Evolutionary conservation across 2,113 vertebrate species (phyloP), one percentile per base, ranked within the genome.

Genomic region (Opisthocomus hoazin): DNA sequence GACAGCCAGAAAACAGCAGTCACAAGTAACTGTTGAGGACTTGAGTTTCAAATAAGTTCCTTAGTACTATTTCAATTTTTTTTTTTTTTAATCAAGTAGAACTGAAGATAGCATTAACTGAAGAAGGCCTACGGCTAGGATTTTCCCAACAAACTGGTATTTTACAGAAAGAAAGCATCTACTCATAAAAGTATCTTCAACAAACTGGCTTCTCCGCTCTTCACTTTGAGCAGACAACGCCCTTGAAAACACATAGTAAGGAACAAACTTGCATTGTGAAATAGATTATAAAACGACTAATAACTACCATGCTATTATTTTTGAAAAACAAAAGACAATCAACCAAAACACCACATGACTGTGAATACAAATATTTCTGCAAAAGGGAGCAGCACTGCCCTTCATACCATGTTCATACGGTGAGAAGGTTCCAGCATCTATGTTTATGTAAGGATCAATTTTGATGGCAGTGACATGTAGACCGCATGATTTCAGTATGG

Each of bases 401-500:
- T 39, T 46, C 84, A 24, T 98, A 98, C 98, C 98, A 20, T 98
- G 98, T 41, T 98, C 98, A 19, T 98, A 98, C 0, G 98, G 98
- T n/a, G 98, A 98, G 93, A 98, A 98, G 10, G 98, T 98, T 78
- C 98, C 98, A 10, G 98, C 98, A 75, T 98, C 98, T 30, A 98
- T 98, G 63, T 98, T 98, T 92, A 98, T 98, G 75, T 98, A 98
- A 11, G 98, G 98, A 91, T 98, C 98, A 9, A 98, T 98, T 96
- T 98, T 98, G 97, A 98, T 98, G 74, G 98, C 98, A 77, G 98
- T 98, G 53, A 98, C 98, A 96, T 97, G 96, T 4, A 98, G 97
- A 19, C 98, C 98, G 82, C 98, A 98, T 84, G 98, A 98, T 60
- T 98, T 98, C 63, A 98, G 87, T 92, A 98, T 98, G 36, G 96